Conservation (phyloP, 1,140 invertebrate species). For the Nylanderia fulva region DNA sequence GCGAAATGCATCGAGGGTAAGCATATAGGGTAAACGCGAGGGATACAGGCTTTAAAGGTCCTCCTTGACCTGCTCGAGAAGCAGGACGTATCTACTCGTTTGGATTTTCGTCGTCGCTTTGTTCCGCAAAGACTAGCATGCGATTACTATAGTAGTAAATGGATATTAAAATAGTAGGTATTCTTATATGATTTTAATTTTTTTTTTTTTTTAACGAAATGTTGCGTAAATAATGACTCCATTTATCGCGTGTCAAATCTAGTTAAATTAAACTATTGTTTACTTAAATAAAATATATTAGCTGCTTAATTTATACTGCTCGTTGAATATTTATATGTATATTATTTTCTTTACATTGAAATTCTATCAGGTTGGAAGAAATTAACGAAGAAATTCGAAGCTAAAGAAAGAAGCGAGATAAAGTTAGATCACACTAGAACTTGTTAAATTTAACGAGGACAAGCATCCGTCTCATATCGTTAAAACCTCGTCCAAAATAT, state of each 20-base stretch:
- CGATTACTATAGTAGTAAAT: constrained; percentile 20
- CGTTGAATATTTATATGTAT: neutral
- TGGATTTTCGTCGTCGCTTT: constrained; percentile 16
- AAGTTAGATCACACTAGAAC: neutral
- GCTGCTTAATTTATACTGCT: neutral
- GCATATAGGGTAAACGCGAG: constrained; percentile 45
- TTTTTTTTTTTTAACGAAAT: neutral
- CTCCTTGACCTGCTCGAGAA: constrained; percentile 67
- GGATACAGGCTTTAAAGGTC: constrained; percentile 64
- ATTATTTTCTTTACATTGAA: neutral
- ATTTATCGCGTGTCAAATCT: too few species aligned
- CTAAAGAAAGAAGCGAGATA: neutral
- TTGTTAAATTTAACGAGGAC: neutral
- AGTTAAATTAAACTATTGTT: too few species aligned
- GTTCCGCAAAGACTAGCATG: constrained; percentile 23
- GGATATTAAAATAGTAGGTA: neutral
- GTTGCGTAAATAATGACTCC: neutral
- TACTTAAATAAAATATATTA: too few species aligned
- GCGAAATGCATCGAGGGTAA: constrained; percentile 50
- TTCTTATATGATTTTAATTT: too few species aligned
- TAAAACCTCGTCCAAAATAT: neutral
- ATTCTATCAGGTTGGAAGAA: too few species aligned
- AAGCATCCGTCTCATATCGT: neutral
- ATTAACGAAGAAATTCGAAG: too few species aligned
- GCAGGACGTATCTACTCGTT: constrained; percentile 53